A percentile compares a stretch with the other conserved stretches of the same genome.
These are phyloP conservation scores for Patiria pectinifera DNA, from an alignment of 53 echinoderm and acorn worm genomes.

Conservation along the genomic window DNA sequence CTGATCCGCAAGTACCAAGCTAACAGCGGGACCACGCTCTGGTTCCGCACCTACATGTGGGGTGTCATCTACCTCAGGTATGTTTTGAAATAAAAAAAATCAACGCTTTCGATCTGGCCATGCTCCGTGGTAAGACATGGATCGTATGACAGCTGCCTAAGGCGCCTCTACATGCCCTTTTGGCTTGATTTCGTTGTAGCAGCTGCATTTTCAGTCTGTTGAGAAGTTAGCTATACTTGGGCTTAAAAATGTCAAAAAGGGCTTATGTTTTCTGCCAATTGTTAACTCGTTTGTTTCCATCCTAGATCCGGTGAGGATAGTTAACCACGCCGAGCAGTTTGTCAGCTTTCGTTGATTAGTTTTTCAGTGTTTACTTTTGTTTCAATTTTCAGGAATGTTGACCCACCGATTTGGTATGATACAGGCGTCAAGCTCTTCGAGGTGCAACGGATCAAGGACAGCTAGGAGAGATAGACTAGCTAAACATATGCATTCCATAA, in stretches of 20 bases:
- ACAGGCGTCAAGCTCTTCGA: slow-evolving; percentile 98
- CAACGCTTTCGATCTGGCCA: no score
- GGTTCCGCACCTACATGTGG: slow-evolving; percentile 99
- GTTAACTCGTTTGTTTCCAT: background rate
- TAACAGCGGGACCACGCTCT: slow-evolving; percentile 96
- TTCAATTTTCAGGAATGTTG: slow-evolving; percentile 81
- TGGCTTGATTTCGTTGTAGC: no score
- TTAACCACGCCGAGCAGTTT: background rate
- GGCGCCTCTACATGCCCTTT: no score
- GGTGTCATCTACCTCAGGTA: slow-evolving; percentile 99
- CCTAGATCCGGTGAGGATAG: background rate
- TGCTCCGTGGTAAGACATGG: no score
- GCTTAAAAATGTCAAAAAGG: no score
- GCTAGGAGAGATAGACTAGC: slow-evolving; percentile 57
- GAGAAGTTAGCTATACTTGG: no score
- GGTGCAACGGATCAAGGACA: slow-evolving; percentile 98
- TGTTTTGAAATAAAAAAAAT: slow-evolving; percentile 20
- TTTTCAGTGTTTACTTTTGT: background rate
- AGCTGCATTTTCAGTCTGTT: no score
- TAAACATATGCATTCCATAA: background rate
- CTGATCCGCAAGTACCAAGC: slow-evolving; percentile 99
- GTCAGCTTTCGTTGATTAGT: background rate
- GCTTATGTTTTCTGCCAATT: no score
- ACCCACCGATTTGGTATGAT: slow-evolving; percentile 99
- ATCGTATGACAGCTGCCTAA: no score